A percentile compares a stretch with the other conserved stretches of the same genome.
phyloP scores from a whole-genome alignment of 2,113 vertebrate species.

The Eurypyga helias region DNA sequence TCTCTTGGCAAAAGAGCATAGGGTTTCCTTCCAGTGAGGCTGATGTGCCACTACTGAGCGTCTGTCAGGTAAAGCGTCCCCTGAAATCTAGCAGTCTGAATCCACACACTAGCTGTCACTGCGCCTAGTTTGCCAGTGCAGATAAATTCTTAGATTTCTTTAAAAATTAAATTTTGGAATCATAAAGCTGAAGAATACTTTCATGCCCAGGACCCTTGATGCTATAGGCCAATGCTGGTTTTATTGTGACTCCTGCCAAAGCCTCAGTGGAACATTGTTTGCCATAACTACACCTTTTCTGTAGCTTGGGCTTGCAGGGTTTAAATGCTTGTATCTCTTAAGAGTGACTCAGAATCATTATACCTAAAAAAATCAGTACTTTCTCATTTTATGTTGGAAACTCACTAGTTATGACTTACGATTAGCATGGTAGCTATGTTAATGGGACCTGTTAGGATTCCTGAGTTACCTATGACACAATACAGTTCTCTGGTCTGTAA shows the following conservation, averaged over 20 bases:
- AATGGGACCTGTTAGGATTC: not conserved
- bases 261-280: not conserved
- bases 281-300: not conserved
- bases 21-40: slow-evolving; percentile 50
- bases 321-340: not conserved
- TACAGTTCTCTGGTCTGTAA: not conserved
- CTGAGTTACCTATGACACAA: not conserved
- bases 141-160: not conserved
- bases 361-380: not conserved
- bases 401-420: not conserved
- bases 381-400: not conserved
- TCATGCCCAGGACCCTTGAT: not conserved
- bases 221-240: not conserved
- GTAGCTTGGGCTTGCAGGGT: not conserved
- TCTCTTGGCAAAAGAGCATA: slow-evolving; percentile 49
- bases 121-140: not conserved
- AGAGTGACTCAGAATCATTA: fast-evolving
- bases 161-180: not conserved
- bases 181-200: not conserved
- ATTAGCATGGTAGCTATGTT: not conserved
- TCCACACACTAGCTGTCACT: not conserved
- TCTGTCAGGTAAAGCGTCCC: not conserved
- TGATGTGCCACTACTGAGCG: not conserved
- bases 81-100: fast-evolving
- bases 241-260: not conserved